Evolutionary conservation across 1,140 invertebrate genomes (phyloP).

Genomic region (Dinothrombium tinctorium): DNA sequence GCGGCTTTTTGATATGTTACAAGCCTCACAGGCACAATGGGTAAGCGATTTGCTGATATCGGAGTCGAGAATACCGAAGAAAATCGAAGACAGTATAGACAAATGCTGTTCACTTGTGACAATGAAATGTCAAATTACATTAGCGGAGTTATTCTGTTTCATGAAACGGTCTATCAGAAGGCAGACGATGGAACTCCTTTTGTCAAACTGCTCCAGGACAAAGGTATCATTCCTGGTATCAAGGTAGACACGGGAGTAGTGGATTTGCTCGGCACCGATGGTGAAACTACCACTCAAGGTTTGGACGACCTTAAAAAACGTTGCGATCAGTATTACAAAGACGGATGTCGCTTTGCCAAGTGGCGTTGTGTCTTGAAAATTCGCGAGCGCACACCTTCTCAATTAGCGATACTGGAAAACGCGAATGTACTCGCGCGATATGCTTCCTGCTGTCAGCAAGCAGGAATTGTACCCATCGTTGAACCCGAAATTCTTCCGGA

Average conservation of each 20-base stretch:
- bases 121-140: slow-evolving; percentile 39
- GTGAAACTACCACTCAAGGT: slow-evolving; percentile 89
- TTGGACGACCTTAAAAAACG: slow-evolving; percentile 77
- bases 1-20: background rate
- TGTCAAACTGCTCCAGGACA: slow-evolving; percentile 48
- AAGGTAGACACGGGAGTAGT: slow-evolving; percentile 79
- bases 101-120: slow-evolving; percentile 74
- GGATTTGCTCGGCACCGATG: slow-evolving; percentile 61
- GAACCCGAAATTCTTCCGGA: slow-evolving; percentile 75
- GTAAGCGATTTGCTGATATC: slow-evolving; percentile 52
- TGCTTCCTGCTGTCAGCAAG: slow-evolving; percentile 56
- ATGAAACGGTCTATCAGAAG: slow-evolving; percentile 94
- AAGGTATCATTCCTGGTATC: slow-evolving; percentile 71
- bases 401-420: slow-evolving; percentile 72
- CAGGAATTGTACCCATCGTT: slow-evolving; percentile 81
- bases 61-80: slow-evolving; percentile 44
- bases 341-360: slow-evolving; percentile 93
- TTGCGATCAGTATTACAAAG: slow-evolving; percentile 93
- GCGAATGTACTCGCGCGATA: slow-evolving; percentile 88
- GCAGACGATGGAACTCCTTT: slow-evolving; percentile 60
- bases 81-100: slow-evolving; percentile 49
- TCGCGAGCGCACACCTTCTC: slow-evolving; percentile 58
- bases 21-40: slow-evolving; percentile 39
- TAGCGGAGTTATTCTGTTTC: slow-evolving; percentile 80
- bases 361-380: slow-evolving; percentile 96